Base-by-base conservation (phyloP, 2,888 invertebrate genomes). In the Cataglyphis cursor region DNA sequence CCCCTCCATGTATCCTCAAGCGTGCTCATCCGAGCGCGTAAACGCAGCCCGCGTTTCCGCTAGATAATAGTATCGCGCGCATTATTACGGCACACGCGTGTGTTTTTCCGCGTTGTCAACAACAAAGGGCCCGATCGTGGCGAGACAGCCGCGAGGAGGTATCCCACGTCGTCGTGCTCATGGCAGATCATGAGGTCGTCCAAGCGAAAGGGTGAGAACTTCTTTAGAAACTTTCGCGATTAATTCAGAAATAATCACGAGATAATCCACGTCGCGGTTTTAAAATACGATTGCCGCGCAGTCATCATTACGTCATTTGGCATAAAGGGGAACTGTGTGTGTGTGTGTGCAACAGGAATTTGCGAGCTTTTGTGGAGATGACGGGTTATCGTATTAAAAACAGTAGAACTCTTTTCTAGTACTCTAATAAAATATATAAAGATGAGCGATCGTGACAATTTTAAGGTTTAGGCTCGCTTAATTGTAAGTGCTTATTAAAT, bases 131-230 rank as follows among this genome's bases (percentile, higher is more conserved):
- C 75, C 72, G 35, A 41, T 84, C 51, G 59, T 31, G 78, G 61
- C 83, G 64, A 73, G 72, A 68, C 72, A 57, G 28, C 54, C 24
- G 12, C 44, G 59, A 81, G 54, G 24, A 70, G 35, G n/a, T n/a
- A n/a, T 18, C 12, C 18, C 15, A 9, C 35, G 44, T 24, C 35
- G 24, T 44, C 31, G 85, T 83, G 64, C 89, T 81, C 84, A 93
- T 93, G 93, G 93, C 93, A 88, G 92, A 92, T 85, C 88, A 92
- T 91, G 93, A 92, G 86, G 80, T 92, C 81, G 90, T 91, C 65
- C 84, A 86, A 74, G 85, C 90, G 28, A 91, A 91, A 81, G 90
- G 93, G 93, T 93, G 87, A 86, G 82, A n/a, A 38, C 44, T 12
- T 28, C 65, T 65, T 2, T 61, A 57, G 4, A 21, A 21, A 54